These are phyloP conservation scores for Metallyticus violacea DNA, from an alignment of 2,888 invertebrate species.

Conservation along the genomic window DNA sequence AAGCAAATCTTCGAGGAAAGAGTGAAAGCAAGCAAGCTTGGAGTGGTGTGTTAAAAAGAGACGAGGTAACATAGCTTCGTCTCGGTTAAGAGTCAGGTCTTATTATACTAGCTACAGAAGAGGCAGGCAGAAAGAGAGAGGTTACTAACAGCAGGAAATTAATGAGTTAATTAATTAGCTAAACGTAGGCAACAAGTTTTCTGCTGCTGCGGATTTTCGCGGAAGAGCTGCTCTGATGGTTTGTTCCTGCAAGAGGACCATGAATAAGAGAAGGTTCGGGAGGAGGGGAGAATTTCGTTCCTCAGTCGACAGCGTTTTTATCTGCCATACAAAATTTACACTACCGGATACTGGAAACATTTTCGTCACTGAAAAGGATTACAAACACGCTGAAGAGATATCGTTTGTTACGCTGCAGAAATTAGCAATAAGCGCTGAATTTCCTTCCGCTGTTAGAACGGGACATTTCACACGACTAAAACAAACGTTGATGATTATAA, in stretches of 20 bases:
- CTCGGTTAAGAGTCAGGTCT: slow-evolving; percentile 3
- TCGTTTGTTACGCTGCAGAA: not conserved
- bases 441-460: not conserved
- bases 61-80: not conserved
- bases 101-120: slow-evolving; percentile 5
- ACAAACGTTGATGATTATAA: too few species aligned
- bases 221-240: slow-evolving; percentile 1
- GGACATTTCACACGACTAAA: not conserved
- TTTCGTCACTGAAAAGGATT: not conserved
- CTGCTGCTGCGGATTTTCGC: slow-evolving; percentile 7
- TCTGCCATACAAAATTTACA: not conserved
- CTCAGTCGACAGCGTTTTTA: not conserved
- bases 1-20: not conserved
- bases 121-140: not conserved
- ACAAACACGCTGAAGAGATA: not conserved
- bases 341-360: not conserved
- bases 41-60: not conserved
- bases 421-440: not conserved
- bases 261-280: not conserved
- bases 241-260: not conserved
- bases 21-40: too few species aligned
- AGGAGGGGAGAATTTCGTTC: not conserved
- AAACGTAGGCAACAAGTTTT: slow-evolving; percentile 13
- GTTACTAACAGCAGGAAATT: slow-evolving; percentile 5
- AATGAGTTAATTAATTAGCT: slow-evolving; percentile 20